phyloP scores from a whole-genome alignment of 2,113 vertebrate genomes.

The Cyprinus carpio region DNA sequence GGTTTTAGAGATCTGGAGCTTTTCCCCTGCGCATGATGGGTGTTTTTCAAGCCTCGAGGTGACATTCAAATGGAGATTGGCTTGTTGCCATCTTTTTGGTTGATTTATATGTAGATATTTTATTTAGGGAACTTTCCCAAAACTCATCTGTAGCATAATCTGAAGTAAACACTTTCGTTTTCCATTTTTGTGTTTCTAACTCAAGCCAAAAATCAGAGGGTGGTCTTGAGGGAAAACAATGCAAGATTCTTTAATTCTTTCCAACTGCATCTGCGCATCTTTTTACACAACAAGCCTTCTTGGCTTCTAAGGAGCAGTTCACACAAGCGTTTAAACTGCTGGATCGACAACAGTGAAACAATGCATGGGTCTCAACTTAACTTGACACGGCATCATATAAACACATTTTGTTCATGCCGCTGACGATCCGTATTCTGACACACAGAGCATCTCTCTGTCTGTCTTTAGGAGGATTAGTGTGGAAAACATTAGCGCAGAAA shows the following conservation, averaged over 20 bases:
- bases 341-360: not conserved
- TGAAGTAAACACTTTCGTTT: not conserved
- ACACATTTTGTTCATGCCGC: not conserved
- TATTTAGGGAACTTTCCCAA: not conserved
- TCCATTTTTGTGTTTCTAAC: slow-evolving; percentile 6
- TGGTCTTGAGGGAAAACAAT: slow-evolving; percentile 38
- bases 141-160: not conserved
- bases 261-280: slow-evolving; percentile 13
- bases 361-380: not conserved
- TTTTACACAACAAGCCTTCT: not conserved
- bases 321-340: not conserved
- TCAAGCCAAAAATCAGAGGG: slow-evolving; percentile 5
- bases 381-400: not conserved
- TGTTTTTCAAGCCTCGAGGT: slow-evolving; percentile 10
- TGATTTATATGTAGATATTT: not conserved
- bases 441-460: not conserved
- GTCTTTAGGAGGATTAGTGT: not conserved
- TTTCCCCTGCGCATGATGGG: slow-evolving; percentile 23
- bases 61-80: slow-evolving; percentile 17
- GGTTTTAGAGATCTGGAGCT: not conserved
- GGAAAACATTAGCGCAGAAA: slow-evolving; percentile 34
- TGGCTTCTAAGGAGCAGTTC: not conserved
- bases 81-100: not conserved
- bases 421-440: not conserved
- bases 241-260: slow-evolving; percentile 40